A percentile compares a stretch with the other conserved stretches of the same genome.
phyloP scores from a whole-genome alignment of 2,113 vertebrate genomes.

The Mionectes macconnelli region DNA sequence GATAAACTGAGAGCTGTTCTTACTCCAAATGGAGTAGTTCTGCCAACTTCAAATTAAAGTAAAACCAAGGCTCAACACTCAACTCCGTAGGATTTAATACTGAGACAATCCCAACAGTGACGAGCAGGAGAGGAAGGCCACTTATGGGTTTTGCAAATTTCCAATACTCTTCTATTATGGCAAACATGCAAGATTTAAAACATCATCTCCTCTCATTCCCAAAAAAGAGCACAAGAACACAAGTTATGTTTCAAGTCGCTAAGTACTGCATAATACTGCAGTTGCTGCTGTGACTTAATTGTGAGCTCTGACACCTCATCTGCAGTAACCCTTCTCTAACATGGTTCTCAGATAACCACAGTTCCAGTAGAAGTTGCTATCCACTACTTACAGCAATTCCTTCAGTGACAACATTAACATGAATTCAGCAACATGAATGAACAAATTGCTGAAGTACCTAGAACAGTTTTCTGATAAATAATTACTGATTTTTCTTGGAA shows the following conservation, averaged over 20 bases:
- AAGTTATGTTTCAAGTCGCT: neutral
- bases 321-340: neutral
- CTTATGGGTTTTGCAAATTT: neutral
- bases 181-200: constrained; percentile 23
- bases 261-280: neutral
- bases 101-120: neutral
- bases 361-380: neutral
- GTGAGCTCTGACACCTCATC: neutral
- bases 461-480: neutral
- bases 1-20: neutral
- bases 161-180: constrained; percentile 26
- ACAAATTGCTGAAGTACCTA: neutral
- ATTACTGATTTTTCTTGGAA: neutral
- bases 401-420: neutral
- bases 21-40: neutral
- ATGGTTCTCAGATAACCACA: neutral
- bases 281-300: neutral
- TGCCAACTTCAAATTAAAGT: neutral
- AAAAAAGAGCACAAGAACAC: constrained; percentile 13
- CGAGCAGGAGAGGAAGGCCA: neutral
- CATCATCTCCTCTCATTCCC: neutral
- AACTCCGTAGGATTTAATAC: neutral
- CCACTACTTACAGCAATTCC: neutral
- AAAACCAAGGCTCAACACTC: neutral
- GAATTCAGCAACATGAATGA: neutral